Evolutionary conservation across 2,113 vertebrate genomes (phyloP), one percentile per base, ranked within the genome.

Genomic region (Hippocampus guttulatus): DNA sequence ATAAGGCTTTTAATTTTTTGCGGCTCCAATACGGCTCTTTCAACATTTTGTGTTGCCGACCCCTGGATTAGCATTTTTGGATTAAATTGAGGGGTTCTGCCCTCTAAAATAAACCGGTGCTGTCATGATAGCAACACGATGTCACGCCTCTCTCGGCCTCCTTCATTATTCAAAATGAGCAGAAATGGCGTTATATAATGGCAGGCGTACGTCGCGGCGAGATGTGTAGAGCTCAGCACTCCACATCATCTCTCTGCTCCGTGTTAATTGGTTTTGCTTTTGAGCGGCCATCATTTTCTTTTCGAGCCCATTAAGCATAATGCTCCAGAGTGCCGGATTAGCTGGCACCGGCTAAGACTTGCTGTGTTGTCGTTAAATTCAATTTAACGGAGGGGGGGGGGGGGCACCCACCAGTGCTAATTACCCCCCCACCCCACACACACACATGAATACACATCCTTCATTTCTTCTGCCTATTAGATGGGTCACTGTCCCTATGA

Each of bases 221-320:
- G 87, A 90, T 91, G 89, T 90, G 84, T 88, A 87, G 82, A 88
- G 88, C 85, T 87, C 87, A 88, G 82, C 87, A 89, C 80, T 79
- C 71, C 84, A 88, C 85, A 84, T 89, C 58, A 18, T 33, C 27
- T 61, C 85, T 86, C 76, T 79, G 82, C 87, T 87, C 76, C 67
- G 78, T 87, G 87, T 89, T 92, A 91, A 92, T 91, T 90, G 89
- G 86, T 91, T 91, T 91, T 90, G 89, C 89, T 88, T 90, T 89
- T 91, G 86, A 91, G 89, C 88, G 87, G 87, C 90, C 87, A 91
- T 91, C 87, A 88, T 92, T 91, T 90, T 91, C 86, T 90, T 91
- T 91, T 92, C 87, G 75, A 88, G 89, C 75, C 90, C 92, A 92
- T 93, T 91, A 92, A 91, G 84, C 82, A 79, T 87, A 88, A 91